These are phyloP conservation scores for Hoplostethus atlanticus DNA, from an alignment of 2,797 vertebrate species.

Conservation along the genomic window DNA sequence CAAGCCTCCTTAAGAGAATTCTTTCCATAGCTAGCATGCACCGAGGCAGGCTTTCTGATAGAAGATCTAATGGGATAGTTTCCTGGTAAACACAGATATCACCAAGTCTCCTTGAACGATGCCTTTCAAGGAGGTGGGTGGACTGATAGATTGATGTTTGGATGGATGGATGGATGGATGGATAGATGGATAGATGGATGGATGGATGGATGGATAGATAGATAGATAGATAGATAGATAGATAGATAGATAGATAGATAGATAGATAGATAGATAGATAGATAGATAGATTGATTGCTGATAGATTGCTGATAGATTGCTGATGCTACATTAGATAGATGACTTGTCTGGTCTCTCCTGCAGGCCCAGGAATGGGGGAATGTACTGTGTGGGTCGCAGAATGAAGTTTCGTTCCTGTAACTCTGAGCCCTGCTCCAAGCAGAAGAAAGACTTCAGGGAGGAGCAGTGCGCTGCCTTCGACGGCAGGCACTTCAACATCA, in stretches of 20 bases:
- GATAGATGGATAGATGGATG: too few species aligned
- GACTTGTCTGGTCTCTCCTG: constrained; percentile 8
- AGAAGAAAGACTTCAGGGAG: constrained; percentile 95
- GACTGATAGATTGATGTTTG: too few species aligned
- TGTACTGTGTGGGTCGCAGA: constrained; percentile 95
- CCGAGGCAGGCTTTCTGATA: background rate
- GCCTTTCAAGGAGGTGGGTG: constrained; percentile 23
- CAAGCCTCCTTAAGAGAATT: constrained; percentile 51
- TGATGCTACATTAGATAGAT: background rate
- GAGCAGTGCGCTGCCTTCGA: constrained; percentile 95
- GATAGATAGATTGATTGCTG: background rate
- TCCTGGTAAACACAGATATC: constrained; percentile 35
- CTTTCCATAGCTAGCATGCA: constrained; percentile 8
- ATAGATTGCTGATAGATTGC: background rate
- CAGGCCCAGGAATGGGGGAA: constrained; percentile 95
- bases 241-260: background rate
- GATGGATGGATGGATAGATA: too few species aligned
- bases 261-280: background rate
- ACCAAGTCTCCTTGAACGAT: background rate
- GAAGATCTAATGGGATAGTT: constrained; percentile 23
- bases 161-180: too few species aligned
- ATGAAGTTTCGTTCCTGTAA: constrained; percentile 99
- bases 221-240: background rate
- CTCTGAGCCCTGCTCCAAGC: constrained; percentile 93
- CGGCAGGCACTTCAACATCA: constrained; percentile 98